These are phyloP conservation scores for Microplitis deprimator DNA, from an alignment of 2,888 invertebrate genomes.

Conservation along the genomic window DNA sequence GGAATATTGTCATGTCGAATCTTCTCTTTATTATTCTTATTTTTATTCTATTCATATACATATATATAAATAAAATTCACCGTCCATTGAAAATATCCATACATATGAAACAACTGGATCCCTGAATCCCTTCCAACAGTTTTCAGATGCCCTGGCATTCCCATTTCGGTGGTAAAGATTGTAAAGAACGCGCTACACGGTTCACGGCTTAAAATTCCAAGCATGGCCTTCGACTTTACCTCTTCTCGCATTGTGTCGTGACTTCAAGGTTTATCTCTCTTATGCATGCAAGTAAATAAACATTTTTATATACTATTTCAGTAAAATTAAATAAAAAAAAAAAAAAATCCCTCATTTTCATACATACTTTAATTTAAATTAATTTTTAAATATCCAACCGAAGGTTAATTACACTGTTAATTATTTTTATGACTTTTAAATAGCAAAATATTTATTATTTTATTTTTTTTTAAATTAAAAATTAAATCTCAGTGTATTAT, in stretches of 20 bases:
- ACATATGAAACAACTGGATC: neutral
- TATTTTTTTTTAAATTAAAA: neutral
- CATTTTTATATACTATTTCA: neutral
- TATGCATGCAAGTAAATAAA: constrained; percentile 6
- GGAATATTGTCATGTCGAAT: constrained; percentile 5
- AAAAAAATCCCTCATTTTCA: too few species aligned
- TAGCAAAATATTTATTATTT: neutral
- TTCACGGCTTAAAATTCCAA: constrained; percentile 69
- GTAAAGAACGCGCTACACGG: constrained; percentile 63
- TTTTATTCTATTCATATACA: neutral
- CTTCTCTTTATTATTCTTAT: too few species aligned
- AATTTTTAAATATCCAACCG: neutral
- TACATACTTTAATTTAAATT: neutral
- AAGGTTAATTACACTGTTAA: neutral
- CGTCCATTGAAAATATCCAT: neutral
- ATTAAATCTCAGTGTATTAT: too few species aligned
- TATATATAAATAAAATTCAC: neutral
- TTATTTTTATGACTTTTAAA: neutral
- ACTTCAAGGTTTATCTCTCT: constrained; percentile 44
- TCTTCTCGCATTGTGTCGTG: constrained; percentile 34
- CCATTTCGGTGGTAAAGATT: constrained; percentile 50
- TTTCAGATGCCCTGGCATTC: constrained; percentile 35
- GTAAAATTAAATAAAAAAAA: neutral
- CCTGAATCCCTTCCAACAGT: too few species aligned
- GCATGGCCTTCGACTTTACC: constrained; percentile 24